phyloP scores from a whole-genome alignment of 2,797 vertebrate species.

The Crocidura indochinensis region DNA sequence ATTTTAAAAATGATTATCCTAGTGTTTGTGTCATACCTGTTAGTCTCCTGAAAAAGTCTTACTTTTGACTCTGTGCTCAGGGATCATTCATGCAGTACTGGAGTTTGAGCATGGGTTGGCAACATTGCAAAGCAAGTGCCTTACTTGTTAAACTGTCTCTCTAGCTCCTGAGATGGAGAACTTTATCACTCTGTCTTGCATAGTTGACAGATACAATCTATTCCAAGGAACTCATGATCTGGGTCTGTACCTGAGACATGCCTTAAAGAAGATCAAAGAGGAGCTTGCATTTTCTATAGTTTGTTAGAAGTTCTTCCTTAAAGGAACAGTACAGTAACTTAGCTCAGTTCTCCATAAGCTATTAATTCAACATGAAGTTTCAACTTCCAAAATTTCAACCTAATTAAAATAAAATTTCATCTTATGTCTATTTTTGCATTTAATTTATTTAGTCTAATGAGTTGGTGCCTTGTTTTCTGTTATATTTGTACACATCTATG shows the following conservation, averaged over 20 bases:
- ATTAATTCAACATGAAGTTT: neutral
- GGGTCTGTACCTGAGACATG: neutral
- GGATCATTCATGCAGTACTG: too few species aligned
- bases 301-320: neutral
- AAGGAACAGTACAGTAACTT: neutral
- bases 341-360: neutral
- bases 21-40: too few species aligned
- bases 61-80: too few species aligned
- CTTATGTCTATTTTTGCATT: neutral
- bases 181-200: too few species aligned
- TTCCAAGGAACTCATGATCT: neutral
- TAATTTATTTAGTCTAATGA: constrained; percentile 30
- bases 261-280: constrained; percentile 14
- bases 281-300: neutral
- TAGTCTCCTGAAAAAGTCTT: too few species aligned
- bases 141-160: too few species aligned
- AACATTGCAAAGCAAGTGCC: too few species aligned
- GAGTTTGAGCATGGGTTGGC: too few species aligned
- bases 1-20: too few species aligned
- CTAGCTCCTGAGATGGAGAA: too few species aligned
- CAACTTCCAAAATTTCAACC: neutral
- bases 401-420: constrained; percentile 1
- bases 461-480: constrained; percentile 19
- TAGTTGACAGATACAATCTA: neutral
- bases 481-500: neutral